Evolutionary conservation across 2,797 vertebrate genomes (phyloP), one percentile per base, ranked within the genome.

Genomic region (Pachyuromys duprasi): DNA sequence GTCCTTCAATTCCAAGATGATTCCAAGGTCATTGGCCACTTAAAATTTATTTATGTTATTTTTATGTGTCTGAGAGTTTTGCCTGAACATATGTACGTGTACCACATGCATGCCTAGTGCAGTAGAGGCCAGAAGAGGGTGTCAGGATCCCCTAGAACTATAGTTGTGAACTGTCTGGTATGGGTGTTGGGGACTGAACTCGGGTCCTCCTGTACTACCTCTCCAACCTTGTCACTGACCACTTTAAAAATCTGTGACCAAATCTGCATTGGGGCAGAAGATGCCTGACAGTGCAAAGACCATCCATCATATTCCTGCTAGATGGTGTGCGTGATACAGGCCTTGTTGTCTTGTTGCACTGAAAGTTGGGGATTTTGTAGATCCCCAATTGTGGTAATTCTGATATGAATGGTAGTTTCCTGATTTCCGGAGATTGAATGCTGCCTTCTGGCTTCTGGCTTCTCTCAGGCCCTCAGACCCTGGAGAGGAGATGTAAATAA

Each of bases 171-270:
- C 80, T 31, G 15, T 45, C 62, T 45, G 39, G 33, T 42, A 65
- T 6, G 26, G 39, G 17, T 45, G 4, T 5, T 83, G 81, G 62
- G 39, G 65, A 83, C 81, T 83, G 39, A 65, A 45, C 39, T 28
- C 60, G 20, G 60, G 26, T 65, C 42, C 62, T 65, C 81, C 28
- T 45, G 39, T 18, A 60, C 28, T 42, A 28, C 42, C 39, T 65
- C 81, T 65, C 60, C 39, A 2, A 28, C 31, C 26, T 83, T 39
- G 9, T 84, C 60, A 75, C 28, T 57, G 69, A 31, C n/a, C 26
- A 33, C 60, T 93, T 94, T 82, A 89, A 89, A 93, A 91, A 91
- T 63, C 36, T 69, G 53, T 93, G 67, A 91, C 86, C 60, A 42
- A 42, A 69, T 78, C 65, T 95, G 67, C 63, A 97, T 94, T 86